Conservation (phyloP, 2,113 vertebrate species). For the Sarotherodon lohbergeri region DNA sequence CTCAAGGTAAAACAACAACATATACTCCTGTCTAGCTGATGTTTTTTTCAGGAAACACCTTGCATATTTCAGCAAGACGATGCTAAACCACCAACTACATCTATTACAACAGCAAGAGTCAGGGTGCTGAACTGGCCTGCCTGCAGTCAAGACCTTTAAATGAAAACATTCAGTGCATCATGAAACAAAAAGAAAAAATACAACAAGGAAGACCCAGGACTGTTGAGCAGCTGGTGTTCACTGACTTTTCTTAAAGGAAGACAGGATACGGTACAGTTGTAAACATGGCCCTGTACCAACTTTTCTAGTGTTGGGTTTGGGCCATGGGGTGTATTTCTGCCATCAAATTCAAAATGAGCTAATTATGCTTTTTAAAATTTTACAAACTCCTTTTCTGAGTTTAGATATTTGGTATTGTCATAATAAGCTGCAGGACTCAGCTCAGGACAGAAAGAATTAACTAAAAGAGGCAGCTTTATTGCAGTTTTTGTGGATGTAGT, state of each 20-base stretch:
- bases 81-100: not conserved
- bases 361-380: not conserved
- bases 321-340: not conserved
- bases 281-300: not conserved
- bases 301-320: not conserved
- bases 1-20: not conserved
- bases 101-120: not conserved
- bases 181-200: not conserved
- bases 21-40: not conserved
- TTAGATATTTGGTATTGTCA: not conserved
- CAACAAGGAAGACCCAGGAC: not conserved
- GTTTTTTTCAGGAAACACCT: not conserved
- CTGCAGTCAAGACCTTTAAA: not conserved
- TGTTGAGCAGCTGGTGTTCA: not conserved
- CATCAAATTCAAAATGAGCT: not conserved
- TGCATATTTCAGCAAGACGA: not conserved
- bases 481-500: not conserved
- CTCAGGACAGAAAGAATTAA: not conserved
- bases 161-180: not conserved
- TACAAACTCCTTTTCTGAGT: not conserved
- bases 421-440: not conserved
- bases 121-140: not conserved
- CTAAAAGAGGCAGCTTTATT: not conserved
- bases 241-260: not conserved
- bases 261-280: not conserved